These are phyloP conservation scores for Machimus atricapillus DNA, from an alignment of 2,888 invertebrate species.

Conservation along the genomic window DNA sequence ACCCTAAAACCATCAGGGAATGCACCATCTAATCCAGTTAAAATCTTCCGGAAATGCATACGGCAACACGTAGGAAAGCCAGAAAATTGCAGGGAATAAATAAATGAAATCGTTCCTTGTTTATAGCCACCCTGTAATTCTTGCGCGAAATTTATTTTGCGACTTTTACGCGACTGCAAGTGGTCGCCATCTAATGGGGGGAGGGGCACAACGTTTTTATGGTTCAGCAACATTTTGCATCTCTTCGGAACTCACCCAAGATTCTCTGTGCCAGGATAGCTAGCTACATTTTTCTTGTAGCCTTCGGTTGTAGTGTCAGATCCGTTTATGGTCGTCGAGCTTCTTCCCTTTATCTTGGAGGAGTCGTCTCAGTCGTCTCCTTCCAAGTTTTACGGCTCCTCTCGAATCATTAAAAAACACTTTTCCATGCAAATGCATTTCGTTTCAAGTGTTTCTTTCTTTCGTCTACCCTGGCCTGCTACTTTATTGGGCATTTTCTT, in stretches of 20 bases:
- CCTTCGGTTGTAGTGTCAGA: constrained; percentile 9
- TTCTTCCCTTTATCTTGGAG: constrained; percentile 43
- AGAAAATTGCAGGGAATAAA: constrained; percentile 38
- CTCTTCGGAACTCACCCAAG: not conserved
- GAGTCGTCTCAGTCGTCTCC: constrained; percentile 38
- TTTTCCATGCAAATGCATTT: constrained; percentile 47
- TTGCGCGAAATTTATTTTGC: constrained; percentile 32
- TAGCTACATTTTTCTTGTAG: not conserved
- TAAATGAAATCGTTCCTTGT: constrained; percentile 44
- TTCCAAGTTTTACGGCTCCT: constrained; percentile 37
- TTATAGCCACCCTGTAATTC: constrained; percentile 39
- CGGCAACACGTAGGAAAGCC: constrained; percentile 5
- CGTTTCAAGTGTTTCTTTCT: constrained; percentile 15
- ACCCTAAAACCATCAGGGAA: not conserved
- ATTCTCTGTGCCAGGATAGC: not conserved
- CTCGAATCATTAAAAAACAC: constrained; percentile 46
- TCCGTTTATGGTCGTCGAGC: constrained; percentile 29
- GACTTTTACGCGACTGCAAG: constrained; percentile 35
- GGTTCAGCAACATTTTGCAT: constrained; percentile 41
- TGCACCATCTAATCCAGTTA: constrained; percentile 37
- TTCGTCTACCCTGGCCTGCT: not conserved
- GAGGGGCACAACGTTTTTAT: not conserved
- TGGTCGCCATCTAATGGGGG: constrained; percentile 21
- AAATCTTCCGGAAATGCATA: not conserved
- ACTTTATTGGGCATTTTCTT: constrained; percentile 5